Conservation (phyloP, 1,140 invertebrate genomes). For the Penaeus vannamei region DNA sequence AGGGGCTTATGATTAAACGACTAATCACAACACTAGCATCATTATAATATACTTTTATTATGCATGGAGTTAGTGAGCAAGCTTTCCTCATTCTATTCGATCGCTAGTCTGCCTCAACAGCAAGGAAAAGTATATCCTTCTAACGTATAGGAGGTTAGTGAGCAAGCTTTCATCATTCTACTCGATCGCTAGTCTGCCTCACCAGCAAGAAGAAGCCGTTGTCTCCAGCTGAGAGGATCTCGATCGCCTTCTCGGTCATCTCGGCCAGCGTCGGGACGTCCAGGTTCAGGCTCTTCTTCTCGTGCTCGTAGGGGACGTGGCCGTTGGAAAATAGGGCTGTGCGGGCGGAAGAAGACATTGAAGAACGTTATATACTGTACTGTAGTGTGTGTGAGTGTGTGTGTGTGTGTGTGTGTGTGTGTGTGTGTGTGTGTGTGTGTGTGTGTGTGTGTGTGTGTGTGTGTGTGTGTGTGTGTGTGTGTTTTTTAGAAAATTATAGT, state of each 20-base stretch:
- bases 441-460: too few relatives aligned
- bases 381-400: background rate
- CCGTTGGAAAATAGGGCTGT: slow-evolving; percentile 67
- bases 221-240: slow-evolving; percentile 59
- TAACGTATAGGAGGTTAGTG: too few relatives aligned
- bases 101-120: slow-evolving; percentile 44
- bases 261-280: slow-evolving; percentile 68
- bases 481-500: too few relatives aligned
- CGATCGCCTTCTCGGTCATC: slow-evolving; percentile 69
- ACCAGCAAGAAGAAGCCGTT: slow-evolving; percentile 69
- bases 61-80: too few relatives aligned
- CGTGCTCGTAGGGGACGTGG: slow-evolving; percentile 68
- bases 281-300: slow-evolving; percentile 75
- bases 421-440: too few relatives aligned
- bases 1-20: too few relatives aligned
- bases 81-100: too few relatives aligned
- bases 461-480: too few relatives aligned
- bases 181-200: background rate
- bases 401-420: background rate
- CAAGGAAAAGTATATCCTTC: slow-evolving; percentile 65
- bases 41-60: too few relatives aligned
- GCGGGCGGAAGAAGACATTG: background rate
- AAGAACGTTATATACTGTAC: background rate
- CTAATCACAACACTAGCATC: too few relatives aligned
- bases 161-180: too few relatives aligned